A percentile compares a stretch with the other conserved stretches of the same genome.
These are phyloP conservation scores for Hydrozoanthus tunicans DNA, from an alignment of 64 coral and sea anemone genomes.

Conservation along the genomic window DNA sequence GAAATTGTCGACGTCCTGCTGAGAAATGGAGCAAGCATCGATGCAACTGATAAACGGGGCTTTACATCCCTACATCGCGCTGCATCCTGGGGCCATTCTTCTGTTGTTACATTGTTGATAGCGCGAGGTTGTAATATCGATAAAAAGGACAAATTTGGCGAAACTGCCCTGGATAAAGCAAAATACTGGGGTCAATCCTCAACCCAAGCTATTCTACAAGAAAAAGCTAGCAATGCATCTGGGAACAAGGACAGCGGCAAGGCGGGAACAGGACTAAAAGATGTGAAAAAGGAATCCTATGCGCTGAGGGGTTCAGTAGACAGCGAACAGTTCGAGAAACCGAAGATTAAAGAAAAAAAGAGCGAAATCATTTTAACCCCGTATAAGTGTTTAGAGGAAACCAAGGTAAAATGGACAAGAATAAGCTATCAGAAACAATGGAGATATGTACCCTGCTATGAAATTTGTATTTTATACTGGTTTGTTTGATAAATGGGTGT, in stretches of 20 bases:
- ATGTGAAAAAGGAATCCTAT: not conserved
- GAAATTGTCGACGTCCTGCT: not conserved
- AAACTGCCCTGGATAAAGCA: constrained; percentile 43
- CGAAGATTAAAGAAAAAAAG: too few species aligned
- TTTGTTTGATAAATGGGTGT: too few species aligned
- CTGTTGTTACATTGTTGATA: not conserved
- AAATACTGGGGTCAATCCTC: not conserved
- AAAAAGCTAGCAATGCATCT: not conserved
- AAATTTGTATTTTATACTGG: too few species aligned
- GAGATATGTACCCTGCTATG: too few species aligned
- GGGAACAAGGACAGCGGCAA: not conserved
- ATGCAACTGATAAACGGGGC: constrained; percentile 13
- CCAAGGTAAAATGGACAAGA: too few species aligned
- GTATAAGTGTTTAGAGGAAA: too few species aligned
- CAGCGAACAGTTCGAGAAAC: too few species aligned
- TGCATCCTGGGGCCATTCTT: constrained; percentile 27
- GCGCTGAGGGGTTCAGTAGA: too few species aligned
- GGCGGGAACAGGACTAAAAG: not conserved
- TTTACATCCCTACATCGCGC: constrained; percentile 18
- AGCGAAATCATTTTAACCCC: not conserved
- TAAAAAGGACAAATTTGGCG: not conserved
- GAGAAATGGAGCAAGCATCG: not conserved
- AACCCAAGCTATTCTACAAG: not conserved
- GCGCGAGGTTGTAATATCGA: not conserved
- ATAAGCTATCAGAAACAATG: too few species aligned